Conservation (phyloP, 2,888 invertebrate species). For the Eilema griseolum region DNA sequence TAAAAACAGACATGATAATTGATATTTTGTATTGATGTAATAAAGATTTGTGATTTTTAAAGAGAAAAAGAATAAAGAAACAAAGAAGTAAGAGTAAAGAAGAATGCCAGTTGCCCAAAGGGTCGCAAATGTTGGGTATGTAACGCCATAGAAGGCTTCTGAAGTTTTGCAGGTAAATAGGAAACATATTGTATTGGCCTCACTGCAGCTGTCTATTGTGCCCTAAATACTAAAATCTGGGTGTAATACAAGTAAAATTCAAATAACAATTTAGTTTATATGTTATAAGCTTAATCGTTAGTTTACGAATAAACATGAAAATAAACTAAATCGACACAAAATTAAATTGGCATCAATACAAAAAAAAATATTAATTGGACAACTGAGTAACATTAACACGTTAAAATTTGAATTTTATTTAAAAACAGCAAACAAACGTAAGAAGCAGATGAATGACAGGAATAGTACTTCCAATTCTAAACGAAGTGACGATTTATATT, state of each 20-base stretch:
- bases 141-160: too few species aligned
- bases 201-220: background rate
- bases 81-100: too few species aligned
- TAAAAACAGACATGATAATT: background rate
- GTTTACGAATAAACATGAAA: background rate
- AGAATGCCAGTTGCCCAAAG: background rate
- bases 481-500: too few species aligned
- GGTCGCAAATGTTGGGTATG: background rate
- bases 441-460: too few species aligned
- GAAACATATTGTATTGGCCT: background rate
- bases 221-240: background rate
- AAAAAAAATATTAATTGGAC: too few species aligned
- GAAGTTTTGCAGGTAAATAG: background rate
- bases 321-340: background rate
- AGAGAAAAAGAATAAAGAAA: background rate
- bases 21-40: background rate
- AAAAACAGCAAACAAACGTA: too few species aligned
- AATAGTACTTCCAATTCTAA: too few species aligned
- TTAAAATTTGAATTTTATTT: too few species aligned
- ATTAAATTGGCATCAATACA: conserved; percentile 3
- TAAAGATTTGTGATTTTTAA: background rate
- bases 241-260: background rate
- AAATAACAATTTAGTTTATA: too few species aligned
- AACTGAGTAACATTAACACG: too few species aligned
- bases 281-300: too few species aligned